Evolutionary conservation across 2,888 invertebrate species (phyloP), one percentile per base, ranked within the genome.

Genomic region (Archips crataeganus): DNA sequence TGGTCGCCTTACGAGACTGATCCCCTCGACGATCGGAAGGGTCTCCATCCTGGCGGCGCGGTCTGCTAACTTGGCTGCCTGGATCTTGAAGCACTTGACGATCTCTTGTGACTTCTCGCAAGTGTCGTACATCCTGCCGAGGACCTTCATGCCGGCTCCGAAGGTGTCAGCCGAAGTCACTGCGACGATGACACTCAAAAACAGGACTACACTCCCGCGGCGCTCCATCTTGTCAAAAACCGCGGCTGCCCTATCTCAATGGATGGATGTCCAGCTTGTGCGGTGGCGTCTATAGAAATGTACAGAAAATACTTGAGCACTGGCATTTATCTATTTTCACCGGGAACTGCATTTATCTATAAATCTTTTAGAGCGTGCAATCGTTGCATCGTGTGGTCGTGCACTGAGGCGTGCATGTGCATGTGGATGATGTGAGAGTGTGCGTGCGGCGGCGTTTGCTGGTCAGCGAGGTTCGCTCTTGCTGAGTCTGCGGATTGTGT

Each of bases 51-150:
- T 95, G 0, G 96, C 89, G 0, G 97, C 97, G 23, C 96, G 92
- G 76, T 96, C 96, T 13, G 95, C 91, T 57, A 96, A 88, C 82
- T 96, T 96, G 0, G 96, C 91, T 0, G 96, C 96, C 84, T 97
- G 96, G 71, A 97, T 92, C 89, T 97, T 97, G 79, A 97, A 94
- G 84, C 97, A 97, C 93, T 96, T 96, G 78, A 96, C 88, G 68
- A 96, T 92, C 82, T 97, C 96, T 76, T 95, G 94, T 62, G 95
- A 95, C 76, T 93, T 91, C 78, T 95, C 95, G 85, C 97, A 97
- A 84, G 96, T 95, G 78, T 95, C 92, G 83, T 95, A 95, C 79
- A 95, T 92, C 87, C 93, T 95, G 79, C 94, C 90, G 60, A 95
- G 82, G 64, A 95, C 87, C 84, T 94, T 94, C 78, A 94, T 84